Percentiles rank a stretch among this genome's conserved stretches.
Conservation (phyloP, 2,113 vertebrate genomes). For the Oncorhynchus tshawytscha region DNA sequence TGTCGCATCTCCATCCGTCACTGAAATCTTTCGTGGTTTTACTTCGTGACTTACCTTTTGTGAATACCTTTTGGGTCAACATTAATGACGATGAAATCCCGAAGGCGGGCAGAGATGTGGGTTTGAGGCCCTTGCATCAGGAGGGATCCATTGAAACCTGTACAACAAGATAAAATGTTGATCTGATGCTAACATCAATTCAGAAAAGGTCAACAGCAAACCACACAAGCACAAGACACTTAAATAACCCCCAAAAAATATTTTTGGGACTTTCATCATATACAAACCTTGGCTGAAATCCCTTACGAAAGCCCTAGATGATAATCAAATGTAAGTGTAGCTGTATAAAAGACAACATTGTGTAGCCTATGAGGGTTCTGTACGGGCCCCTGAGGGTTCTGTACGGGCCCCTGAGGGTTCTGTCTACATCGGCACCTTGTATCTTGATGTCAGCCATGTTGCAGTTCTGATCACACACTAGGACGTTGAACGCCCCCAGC, state of each 20-base stretch:
- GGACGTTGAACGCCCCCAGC: constrained; percentile 83
- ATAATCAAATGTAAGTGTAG: no score
- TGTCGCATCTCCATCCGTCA: no score
- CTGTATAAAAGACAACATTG: no score
- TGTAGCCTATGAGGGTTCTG: no score
- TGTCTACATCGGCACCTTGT: constrained; percentile 72
- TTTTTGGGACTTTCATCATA: no score
- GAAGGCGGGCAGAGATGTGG: constrained; percentile 81
- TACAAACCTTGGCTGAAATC: no score
- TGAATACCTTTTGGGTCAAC: constrained; percentile 84
- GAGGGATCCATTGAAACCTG: constrained; percentile 86
- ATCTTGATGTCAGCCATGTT: constrained; percentile 89
- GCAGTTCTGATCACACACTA: constrained; percentile 83
- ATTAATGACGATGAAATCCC: constrained; percentile 84
- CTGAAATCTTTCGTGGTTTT: no score
- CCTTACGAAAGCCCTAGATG: no score
- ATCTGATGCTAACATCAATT: not conserved
- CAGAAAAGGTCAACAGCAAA: not conserved
- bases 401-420: no score
- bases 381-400: no score
- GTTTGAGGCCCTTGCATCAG: constrained; percentile 77
- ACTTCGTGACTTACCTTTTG: constrained; percentile 78
- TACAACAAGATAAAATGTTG: not conserved
- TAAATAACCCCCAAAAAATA: not conserved
- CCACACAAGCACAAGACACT: not conserved